A percentile compares a stretch with the other conserved stretches of the same genome.
Conservation (phyloP, 2,797 vertebrate species). For the Rallus crepitans region DNA sequence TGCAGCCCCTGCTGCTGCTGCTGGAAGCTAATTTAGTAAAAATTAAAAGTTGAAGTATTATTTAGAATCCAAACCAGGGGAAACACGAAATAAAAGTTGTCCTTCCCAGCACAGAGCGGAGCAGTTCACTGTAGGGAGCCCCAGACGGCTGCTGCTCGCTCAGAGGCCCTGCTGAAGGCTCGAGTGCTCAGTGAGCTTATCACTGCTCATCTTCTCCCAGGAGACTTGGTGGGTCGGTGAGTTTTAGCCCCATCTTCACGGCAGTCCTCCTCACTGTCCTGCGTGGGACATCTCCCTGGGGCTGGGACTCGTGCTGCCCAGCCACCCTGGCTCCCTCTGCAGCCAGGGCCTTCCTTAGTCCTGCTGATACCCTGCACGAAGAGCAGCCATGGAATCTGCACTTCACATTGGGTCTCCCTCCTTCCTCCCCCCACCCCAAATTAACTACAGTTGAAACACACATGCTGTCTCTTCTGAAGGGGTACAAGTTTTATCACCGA, state of each 20-base stretch:
- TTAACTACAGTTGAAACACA: background rate
- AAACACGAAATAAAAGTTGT: conserved; percentile 55
- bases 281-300: background rate
- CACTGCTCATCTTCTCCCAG: background rate
- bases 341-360: background rate
- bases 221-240: background rate
- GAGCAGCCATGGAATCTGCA: background rate
- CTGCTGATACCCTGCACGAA: conserved; percentile 10
- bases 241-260: background rate
- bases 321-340: background rate
- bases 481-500: background rate
- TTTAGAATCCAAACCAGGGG: conserved; percentile 30
- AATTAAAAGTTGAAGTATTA: background rate
- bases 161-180: background rate
- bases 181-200: background rate
- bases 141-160: conserved; percentile 2
- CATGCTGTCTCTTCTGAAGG: background rate
- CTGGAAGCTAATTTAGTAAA: conserved; percentile 18
- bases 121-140: conserved; percentile 32
- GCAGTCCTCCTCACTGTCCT: background rate
- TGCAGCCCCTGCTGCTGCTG: background rate
- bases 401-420: conserved; percentile 19
- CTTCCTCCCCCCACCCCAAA: too few species aligned
- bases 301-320: background rate
- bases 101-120: conserved; percentile 22